Percentiles rank a stretch among this genome's conserved stretches.
These are phyloP conservation scores for Oxystoma pomonae DNA, from an alignment of 2,888 invertebrate species.

Conservation along the genomic window DNA sequence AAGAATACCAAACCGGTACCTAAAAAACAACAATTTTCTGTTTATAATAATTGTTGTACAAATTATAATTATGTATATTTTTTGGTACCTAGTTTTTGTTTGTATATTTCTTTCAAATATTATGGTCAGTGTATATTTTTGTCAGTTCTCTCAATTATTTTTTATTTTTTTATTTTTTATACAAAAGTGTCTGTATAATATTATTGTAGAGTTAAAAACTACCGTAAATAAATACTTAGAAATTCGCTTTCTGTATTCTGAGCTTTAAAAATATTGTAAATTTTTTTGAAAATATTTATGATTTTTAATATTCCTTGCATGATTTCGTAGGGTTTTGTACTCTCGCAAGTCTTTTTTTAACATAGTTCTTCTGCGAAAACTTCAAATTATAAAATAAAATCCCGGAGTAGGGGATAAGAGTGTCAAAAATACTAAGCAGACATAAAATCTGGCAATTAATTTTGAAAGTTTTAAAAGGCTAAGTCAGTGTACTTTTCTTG, in stretches of 20 bases:
- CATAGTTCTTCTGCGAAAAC: no score
- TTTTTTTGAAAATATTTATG: background rate
- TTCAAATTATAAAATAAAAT: no score
- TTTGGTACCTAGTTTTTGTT: no score
- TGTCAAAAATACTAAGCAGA: no score
- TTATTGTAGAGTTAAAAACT: conserved; percentile 18
- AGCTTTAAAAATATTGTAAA: conserved; percentile 5
- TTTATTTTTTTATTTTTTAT: conserved; percentile 3
- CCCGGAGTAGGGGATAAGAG: no score
- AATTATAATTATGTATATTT: background rate
- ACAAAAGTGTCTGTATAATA: conserved; percentile 14
- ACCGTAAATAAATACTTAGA: background rate
- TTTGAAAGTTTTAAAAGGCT: no score
- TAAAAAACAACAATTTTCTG: no score
- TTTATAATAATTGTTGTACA: no score
- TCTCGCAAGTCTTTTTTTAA: no score
- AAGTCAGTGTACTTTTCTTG: no score
- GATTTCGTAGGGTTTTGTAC: background rate
- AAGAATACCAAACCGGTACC: no score
- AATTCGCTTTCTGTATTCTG: background rate
- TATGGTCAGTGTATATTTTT: background rate
- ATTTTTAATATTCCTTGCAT: background rate
- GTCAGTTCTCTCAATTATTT: conserved; percentile 1
- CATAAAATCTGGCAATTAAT: no score
- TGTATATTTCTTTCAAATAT: background rate